Evolutionary conservation across 2,113 vertebrate species (phyloP), one percentile per base, ranked within the genome.

Genomic region (Amblyornis subalaris): DNA sequence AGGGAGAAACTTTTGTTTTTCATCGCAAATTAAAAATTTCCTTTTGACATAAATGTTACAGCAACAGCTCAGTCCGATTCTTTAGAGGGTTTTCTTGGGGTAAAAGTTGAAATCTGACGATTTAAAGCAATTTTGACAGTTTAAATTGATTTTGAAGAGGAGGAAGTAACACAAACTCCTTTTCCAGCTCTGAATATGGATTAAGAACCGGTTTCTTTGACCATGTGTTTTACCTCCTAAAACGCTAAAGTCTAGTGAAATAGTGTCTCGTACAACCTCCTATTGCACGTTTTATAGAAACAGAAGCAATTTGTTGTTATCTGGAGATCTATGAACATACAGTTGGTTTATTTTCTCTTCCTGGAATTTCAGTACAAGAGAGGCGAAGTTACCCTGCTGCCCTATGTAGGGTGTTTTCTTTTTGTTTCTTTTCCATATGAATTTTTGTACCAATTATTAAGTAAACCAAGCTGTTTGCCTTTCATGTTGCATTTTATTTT

Each of bases 1-100:
- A 86, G 78, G 93, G 85, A 94, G 95, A 96, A 96, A 96, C 96
- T 97, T 97, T 97, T 95, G 93, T 95, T 97, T 97, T 97, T 97
- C 93, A 75, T 96, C 94, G 94, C 93, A 95, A 97, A 97, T 97
- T 94, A 95, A 95, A 96, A 96, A 88, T 48, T 94, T 96, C 61
- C 53, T 91, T 90, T 93, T 77, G 64, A 48, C 11, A 53, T 55
- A 95, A 93, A 88, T 86, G 23, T 72, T 71, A 21, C 44, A 14
- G 65, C 31, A 95, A 94, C 51, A 4, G 3, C 69, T 28, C 61
- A 77, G 70, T 28, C 53, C 86, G 47, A 78, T 84, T 94, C 82
- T 92, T 84, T 94, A 95, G 91, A 88, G 91, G 94, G 78, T 97
- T 97, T 96, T 96, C 93, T 96, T 83, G 35, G 12, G 40, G 9